Evolutionary conservation across 2,888 invertebrate species (phyloP).

Genomic region (Euproctis similis): DNA sequence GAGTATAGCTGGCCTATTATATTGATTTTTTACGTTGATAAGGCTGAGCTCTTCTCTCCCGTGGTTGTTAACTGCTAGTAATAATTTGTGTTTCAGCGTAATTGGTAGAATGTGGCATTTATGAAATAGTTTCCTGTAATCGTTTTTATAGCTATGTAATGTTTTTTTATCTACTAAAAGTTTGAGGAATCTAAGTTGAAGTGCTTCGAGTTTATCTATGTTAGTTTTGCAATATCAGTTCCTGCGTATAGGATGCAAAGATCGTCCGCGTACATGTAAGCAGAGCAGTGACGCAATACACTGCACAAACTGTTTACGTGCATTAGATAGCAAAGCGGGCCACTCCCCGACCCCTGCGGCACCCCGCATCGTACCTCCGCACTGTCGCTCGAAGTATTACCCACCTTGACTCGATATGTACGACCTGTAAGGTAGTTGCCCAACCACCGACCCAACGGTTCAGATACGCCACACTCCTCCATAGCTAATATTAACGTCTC

Average conservation of each 20-base stretch:
- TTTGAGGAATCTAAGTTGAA: background rate
- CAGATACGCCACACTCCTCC: constrained; percentile 4
- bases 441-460: constrained; percentile 4
- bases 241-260: too few relatives aligned
- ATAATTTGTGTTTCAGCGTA: background rate
- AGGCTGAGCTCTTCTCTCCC: background rate
- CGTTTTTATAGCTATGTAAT: background rate
- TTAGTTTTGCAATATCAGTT: background rate
- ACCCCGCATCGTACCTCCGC: background rate
- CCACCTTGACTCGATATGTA: too few relatives aligned
- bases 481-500: constrained; percentile 4
- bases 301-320: background rate
- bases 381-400: too few relatives aligned
- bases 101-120: background rate
- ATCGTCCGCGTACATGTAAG: background rate
- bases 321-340: background rate
- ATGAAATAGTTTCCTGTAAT: background rate
- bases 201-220: background rate
- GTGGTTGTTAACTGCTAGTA: background rate
- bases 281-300: background rate
- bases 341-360: background rate
- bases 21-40: too few relatives aligned
- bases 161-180: background rate
- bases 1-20: too few relatives aligned
- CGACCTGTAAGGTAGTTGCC: too few relatives aligned